Evolutionary conservation across 1,140 invertebrate genomes (phyloP).

Genomic region (Aphis gossypii): DNA sequence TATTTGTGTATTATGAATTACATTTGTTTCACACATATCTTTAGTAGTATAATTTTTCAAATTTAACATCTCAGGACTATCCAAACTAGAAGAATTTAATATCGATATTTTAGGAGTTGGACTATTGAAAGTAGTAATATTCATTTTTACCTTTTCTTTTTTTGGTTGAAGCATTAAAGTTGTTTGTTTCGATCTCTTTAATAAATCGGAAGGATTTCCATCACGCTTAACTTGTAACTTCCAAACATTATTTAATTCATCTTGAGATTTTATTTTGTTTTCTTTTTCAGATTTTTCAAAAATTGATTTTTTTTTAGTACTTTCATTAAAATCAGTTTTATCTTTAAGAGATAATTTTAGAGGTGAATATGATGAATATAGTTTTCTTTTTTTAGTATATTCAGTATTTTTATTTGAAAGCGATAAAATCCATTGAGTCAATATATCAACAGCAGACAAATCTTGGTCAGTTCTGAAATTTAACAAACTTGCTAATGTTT

Average conservation of each 20-base stretch:
- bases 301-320: background rate
- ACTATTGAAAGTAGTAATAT: slow-evolving; percentile 16
- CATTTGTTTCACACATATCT: background rate
- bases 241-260: slow-evolving; percentile 20
- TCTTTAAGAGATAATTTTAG: slow-evolving; percentile 50
- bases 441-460: background rate
- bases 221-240: slow-evolving; percentile 42
- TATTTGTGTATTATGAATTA: slow-evolving; percentile 2
- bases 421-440: slow-evolving; percentile 16
- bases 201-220: slow-evolving; percentile 49
- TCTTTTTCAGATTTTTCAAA: background rate
- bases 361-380: slow-evolving; percentile 38
- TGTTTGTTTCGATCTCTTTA: slow-evolving; percentile 46
- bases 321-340: background rate
- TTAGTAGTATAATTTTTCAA: background rate
- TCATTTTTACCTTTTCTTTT: background rate
- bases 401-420: slow-evolving; percentile 17
- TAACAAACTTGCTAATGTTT: slow-evolving; percentile 31
- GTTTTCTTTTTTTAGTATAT: slow-evolving; percentile 32
- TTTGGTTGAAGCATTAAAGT: background rate
- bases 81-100: background rate
- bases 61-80: background rate
- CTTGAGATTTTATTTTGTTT: background rate
- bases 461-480: slow-evolving; percentile 20
- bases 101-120: background rate